These are phyloP conservation scores for Stenodera caucasica DNA, from an alignment of 2,888 invertebrate genomes.

Conservation along the genomic window DNA sequence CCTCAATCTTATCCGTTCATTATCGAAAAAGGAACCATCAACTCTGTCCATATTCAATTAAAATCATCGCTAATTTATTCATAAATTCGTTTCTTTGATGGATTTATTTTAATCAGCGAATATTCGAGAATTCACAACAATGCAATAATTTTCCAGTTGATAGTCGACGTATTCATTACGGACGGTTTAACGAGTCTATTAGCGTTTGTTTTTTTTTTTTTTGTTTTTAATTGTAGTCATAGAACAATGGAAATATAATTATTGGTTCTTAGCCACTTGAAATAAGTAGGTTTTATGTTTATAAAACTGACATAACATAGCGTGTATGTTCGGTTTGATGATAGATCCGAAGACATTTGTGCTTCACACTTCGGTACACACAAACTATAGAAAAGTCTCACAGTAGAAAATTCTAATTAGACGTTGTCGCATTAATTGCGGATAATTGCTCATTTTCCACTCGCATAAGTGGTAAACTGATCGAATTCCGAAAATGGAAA, in stretches of 20 bases:
- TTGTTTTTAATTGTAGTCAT: constrained; percentile 29
- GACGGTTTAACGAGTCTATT: constrained; percentile 25
- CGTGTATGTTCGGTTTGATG: constrained; percentile 28
- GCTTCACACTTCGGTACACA: constrained; percentile 31
- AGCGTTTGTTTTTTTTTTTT: too few relatives aligned
- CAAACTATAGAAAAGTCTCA: constrained; percentile 9
- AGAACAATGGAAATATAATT: constrained; percentile 33
- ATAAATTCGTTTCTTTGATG: neutral
- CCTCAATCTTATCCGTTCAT: constrained; percentile 5
- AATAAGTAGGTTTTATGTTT: constrained; percentile 30
- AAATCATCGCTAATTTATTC: neutral
- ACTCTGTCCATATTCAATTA: neutral
- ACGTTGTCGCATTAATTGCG: neutral
- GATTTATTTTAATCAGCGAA: neutral
- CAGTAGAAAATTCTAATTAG: neutral
- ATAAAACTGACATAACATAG: constrained; percentile 15
- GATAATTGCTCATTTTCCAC: constrained; percentile 1
- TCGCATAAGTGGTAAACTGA: neutral
- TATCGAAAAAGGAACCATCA: neutral
- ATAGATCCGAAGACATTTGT: constrained; percentile 27
- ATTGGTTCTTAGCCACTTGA: constrained; percentile 28
- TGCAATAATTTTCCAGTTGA: neutral
- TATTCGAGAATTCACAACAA: neutral
- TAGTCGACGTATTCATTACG: constrained; percentile 20
- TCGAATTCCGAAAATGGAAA: neutral